Base-by-base conservation (phyloP, 2,888 invertebrate species). In the Zele albiditarsus region DNA sequence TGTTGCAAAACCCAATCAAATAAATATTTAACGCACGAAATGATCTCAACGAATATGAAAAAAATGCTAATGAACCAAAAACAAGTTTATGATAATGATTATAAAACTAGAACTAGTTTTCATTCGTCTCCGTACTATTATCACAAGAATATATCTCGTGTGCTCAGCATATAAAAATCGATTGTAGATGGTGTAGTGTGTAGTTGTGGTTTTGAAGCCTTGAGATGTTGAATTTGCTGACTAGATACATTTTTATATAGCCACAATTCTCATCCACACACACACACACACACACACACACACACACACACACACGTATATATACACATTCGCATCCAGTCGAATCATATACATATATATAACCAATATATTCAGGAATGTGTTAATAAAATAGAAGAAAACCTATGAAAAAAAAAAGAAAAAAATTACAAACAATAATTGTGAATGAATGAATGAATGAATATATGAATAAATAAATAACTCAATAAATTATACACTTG, bases 91-190 rank as follows among this genome's bases (percentile, higher is more conserved):
- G 2, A n/a, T 38, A 69, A 2, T 58, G 23, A 71, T 27, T 60
- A 60, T 71, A 62, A 62, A 69, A 71, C 62, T 71, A 69, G 69
- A 38, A 62, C 71, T 71, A 71, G 71, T 71, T 42, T 42, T 60
- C 38, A 71, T 71, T 60, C n/a, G 16, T 38, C 49, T 25, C 23
- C n/a, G 16, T 5, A 46, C 53, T 23, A 60, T 3, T 62, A 14
- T 62, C 14, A 70, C 62, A 71, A 71, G 62, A 71, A 38, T 25
- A 42, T 42, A 42, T 62, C 38, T 60, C 27, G 62, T 42, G 60
- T 42, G 60, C 62, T 60, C 53, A 38, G 58, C 60, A 20, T n/a
- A 38, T 38, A 60, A 68, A 69, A 71, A 71, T 71, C 71, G 71
- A 71, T 71, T 38, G 71, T 62, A 42, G 28, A 62, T 23, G 58